These are phyloP conservation scores for Neodon shergylaensis DNA, from an alignment of 2,113 vertebrate species.

Conservation along the genomic window DNA sequence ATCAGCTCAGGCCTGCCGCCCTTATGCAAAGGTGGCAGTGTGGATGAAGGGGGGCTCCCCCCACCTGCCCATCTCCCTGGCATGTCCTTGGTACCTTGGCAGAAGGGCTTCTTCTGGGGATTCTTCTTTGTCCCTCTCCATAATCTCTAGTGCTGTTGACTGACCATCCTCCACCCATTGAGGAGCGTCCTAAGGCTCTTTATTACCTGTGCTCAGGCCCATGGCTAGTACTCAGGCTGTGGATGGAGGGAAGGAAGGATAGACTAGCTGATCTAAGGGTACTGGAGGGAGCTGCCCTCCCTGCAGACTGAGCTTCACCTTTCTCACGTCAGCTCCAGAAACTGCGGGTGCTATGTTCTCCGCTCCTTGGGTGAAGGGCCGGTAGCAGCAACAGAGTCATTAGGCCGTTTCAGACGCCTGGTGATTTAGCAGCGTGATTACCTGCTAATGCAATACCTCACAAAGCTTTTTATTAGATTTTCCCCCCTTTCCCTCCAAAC, in stretches of 20 bases:
- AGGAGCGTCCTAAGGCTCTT: not conserved
- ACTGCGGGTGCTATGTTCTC: not conserved
- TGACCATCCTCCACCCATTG: not conserved
- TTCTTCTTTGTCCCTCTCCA: not conserved
- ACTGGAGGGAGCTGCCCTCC: not conserved
- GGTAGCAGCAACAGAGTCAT: slow-evolving; percentile 12
- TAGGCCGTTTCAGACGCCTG: not conserved
- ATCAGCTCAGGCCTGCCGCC: not conserved
- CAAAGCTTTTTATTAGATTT: slow-evolving; percentile 82
- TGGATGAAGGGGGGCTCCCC: too few relatives aligned
- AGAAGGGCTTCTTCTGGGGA: accelerated
- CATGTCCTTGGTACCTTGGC: not conserved
- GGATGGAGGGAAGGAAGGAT: not conserved
- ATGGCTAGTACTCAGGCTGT: not conserved
- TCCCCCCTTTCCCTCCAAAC: slow-evolving; percentile 75
- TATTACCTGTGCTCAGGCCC: not conserved
- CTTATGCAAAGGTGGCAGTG: not conserved
- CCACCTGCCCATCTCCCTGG: not conserved
- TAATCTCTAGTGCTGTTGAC: not conserved
- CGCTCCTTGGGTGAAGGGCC: not conserved
- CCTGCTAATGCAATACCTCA: slow-evolving; percentile 78
- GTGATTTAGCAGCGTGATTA: slow-evolving; percentile 82
- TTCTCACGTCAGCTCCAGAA: not conserved
- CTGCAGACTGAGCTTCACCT: not conserved
- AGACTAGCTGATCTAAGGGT: not conserved